Evolutionary conservation across 2,113 vertebrate genomes (phyloP).

Genomic region (Indri indri): DNA sequence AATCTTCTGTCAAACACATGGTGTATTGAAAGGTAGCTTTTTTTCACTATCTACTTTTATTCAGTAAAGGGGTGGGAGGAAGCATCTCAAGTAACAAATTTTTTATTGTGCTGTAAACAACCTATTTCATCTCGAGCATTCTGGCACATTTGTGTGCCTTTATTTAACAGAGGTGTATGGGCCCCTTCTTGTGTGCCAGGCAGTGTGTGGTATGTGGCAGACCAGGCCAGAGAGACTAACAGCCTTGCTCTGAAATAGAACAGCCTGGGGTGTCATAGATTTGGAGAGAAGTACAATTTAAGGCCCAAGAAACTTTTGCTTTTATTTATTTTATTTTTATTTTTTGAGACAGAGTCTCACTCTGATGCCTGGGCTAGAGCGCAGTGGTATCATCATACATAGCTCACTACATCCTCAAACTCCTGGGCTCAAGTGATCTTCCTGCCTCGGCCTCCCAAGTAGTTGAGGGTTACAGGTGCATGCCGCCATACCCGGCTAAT

Average conservation of each 20-base stretch:
- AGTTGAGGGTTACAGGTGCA: no score
- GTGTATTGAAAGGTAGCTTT: neutral
- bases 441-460: no score
- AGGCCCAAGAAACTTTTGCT: neutral
- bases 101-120: neutral
- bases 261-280: neutral
- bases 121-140: neutral
- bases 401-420: no score
- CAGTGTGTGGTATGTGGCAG: neutral
- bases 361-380: no score
- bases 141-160: neutral
- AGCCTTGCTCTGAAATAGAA: neutral
- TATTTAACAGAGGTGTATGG: rapidly evolving
- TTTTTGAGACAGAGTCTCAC: no score
- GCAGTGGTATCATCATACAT: no score
- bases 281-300: neutral
- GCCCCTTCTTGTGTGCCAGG: neutral
- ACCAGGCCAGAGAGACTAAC: rapidly evolving
- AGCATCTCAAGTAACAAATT: neutral
- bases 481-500: no score
- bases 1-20: neutral
- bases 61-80: neutral
- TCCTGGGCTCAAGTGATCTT: no score
- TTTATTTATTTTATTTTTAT: no score
- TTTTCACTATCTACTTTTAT: neutral